phyloP scores from a whole-genome alignment of 35 echinoderm and acorn worm genomes.

The Eucidaris tribuloides region DNA sequence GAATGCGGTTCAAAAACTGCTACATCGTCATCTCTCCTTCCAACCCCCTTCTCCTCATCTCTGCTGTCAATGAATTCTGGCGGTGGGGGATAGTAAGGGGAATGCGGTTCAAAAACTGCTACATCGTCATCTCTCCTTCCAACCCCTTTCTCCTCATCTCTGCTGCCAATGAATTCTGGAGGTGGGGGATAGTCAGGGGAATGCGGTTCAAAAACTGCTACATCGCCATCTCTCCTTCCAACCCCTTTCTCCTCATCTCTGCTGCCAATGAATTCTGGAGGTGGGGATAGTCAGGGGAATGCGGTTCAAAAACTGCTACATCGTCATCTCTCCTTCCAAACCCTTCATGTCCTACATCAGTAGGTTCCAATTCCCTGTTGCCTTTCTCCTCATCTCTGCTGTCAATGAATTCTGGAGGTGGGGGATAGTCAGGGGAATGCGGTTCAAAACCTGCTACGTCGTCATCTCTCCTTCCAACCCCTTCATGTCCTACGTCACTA shows the following conservation, averaged over 20 bases:
- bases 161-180: no score
- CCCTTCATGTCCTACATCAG: slow-evolving; percentile 32
- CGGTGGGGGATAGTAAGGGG: no score
- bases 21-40: slow-evolving; percentile 60
- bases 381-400: neutral
- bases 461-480: slow-evolving; percentile 34
- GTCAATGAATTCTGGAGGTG: slow-evolving; percentile 2
- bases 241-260: no score
- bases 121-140: slow-evolving; percentile 76
- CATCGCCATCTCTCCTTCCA: no score
- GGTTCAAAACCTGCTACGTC: slow-evolving; percentile 85
- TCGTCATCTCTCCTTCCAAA: slow-evolving; percentile 24
- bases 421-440: slow-evolving; percentile 72
- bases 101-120: no score
- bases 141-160: slow-evolving; percentile 61
- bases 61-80: slow-evolving; percentile 81
- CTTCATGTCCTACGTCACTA: no score
- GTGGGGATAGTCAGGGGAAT: slow-evolving; percentile 71
- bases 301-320: slow-evolving; percentile 78
- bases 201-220: neutral
- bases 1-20: slow-evolving; percentile 85
- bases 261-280: no score
- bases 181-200: no score
- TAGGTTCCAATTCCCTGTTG: no score
- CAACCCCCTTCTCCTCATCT: slow-evolving; percentile 44